Evolutionary conservation across 1,140 invertebrate genomes (phyloP), one percentile per base, ranked within the genome.

Genomic region (Drosophila funebris): DNA sequence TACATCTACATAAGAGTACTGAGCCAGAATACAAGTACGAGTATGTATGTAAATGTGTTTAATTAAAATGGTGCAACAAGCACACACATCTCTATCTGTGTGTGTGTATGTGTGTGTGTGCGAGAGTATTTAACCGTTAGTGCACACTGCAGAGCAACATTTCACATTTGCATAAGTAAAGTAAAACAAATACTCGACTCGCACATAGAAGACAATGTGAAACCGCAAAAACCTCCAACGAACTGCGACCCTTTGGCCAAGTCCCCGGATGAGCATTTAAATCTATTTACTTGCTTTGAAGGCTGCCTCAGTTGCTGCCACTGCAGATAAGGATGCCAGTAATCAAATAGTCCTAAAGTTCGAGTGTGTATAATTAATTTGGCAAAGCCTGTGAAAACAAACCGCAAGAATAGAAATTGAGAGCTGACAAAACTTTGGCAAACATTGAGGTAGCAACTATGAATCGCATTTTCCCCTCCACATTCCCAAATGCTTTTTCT

Each of bases 51-150:
- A 79, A 85, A 74, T 80, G 72, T 69, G 70, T 85, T 87, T 85
- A 87, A 87, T 85, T 81, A 85, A 85, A 85, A 85, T 63, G 62
- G 62, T 73, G 81, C 73, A 79, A 61, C 73, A 67, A 82, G 70
- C 54, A 44, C 46, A 52, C 16, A 36, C 44, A 44, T 48, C 20
- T 39, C 22, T 53, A 20, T 63, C 44, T 39, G 20, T 33, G 31
- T 36, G 44, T 20, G 57, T 33, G 31, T 58, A 24, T 60, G 33
- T 24, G 33, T 27, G 20, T 43, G 27, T 50, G n/a, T 50, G 22
- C 53, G 44, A 14, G 16, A 50, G n/a, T 57, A 53, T 61, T 64
- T 71, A 71, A 71, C 50, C 39, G 50, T 71, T 63, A 68, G 54
- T 29, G 44, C 53, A 76, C 33, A 63, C 67, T 69, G 58, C 43